These are phyloP conservation scores for Eupithecia pulchellata DNA, from an alignment of 2,888 invertebrate genomes.

Conservation along the genomic window DNA sequence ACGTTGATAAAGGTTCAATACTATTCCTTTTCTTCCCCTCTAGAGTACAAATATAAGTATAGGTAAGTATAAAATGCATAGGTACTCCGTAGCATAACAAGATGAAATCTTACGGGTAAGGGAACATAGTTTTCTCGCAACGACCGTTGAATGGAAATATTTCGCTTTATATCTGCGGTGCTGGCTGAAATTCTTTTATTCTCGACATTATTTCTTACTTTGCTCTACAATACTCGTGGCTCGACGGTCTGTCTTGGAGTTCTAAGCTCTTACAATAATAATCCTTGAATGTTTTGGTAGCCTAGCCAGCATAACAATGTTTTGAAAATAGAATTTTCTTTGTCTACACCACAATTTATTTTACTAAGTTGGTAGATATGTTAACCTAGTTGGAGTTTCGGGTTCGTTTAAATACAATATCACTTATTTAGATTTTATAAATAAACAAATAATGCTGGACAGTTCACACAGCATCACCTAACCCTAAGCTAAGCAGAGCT, in stretches of 20 bases:
- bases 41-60: neutral
- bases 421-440: no score
- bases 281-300: neutral
- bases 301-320: neutral
- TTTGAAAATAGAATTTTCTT: neutral
- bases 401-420: neutral
- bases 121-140: conserved; percentile 27
- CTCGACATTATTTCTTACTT: conserved; percentile 27
- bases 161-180: conserved; percentile 25
- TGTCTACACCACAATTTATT: neutral
- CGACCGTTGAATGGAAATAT: conserved; percentile 30
- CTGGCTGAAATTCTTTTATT: conserved; percentile 29
- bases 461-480: no score
- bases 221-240: conserved; percentile 20
- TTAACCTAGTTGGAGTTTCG: neutral
- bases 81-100: neutral
- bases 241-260: conserved; percentile 15
- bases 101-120: conserved; percentile 24
- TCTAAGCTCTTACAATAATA: conserved; percentile 18
- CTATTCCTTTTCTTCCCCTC: neutral
- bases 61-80: neutral
- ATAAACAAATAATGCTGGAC: no score
- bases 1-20: neutral
- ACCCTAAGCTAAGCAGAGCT: no score
- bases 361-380: neutral